Percentiles rank a stretch among this genome's conserved stretches.
These are phyloP conservation scores for Ormyrus nitidulus DNA, from an alignment of 2,888 invertebrate genomes.

Conservation along the genomic window DNA sequence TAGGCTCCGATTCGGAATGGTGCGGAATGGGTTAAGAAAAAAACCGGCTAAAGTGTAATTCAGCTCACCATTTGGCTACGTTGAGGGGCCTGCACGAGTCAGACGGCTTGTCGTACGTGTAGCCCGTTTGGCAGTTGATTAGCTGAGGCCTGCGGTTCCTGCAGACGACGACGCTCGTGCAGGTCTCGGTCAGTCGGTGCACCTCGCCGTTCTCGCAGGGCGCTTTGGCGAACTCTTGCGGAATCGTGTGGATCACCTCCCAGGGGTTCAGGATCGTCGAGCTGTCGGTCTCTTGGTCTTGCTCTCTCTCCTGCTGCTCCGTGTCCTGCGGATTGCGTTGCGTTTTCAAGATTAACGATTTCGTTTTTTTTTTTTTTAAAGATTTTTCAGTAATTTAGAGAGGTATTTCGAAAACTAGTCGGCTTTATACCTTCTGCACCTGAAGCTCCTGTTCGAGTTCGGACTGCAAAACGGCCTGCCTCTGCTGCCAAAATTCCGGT, in stretches of 20 bases:
- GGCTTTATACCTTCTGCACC: conserved; percentile 28
- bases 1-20: too few relatives aligned
- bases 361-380: background rate
- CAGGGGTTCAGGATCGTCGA: conserved; percentile 62
- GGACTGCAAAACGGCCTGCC: conserved; percentile 57
- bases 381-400: conserved; percentile 2
- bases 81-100: conserved; percentile 66
- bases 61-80: conserved; percentile 68
- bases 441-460: conserved; percentile 61
- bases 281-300: conserved; percentile 27
- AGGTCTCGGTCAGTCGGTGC: conserved; percentile 66
- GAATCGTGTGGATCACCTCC: conserved; percentile 64
- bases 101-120: conserved; percentile 67
- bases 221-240: conserved; percentile 61
- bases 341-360: background rate
- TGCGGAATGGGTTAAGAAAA: too few relatives aligned
- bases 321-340: conserved; percentile 1
- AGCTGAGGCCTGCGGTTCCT: conserved; percentile 65
- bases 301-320: background rate
- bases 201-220: conserved; percentile 67
- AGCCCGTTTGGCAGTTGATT: conserved; percentile 65
- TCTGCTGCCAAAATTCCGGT: conserved; percentile 65
- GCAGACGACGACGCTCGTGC: conserved; percentile 68
- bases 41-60: background rate
- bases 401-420: conserved; percentile 7